Evolutionary conservation across 2,113 vertebrate species (phyloP), one percentile per base, ranked within the genome.

Genomic region (Empidonax traillii): DNA sequence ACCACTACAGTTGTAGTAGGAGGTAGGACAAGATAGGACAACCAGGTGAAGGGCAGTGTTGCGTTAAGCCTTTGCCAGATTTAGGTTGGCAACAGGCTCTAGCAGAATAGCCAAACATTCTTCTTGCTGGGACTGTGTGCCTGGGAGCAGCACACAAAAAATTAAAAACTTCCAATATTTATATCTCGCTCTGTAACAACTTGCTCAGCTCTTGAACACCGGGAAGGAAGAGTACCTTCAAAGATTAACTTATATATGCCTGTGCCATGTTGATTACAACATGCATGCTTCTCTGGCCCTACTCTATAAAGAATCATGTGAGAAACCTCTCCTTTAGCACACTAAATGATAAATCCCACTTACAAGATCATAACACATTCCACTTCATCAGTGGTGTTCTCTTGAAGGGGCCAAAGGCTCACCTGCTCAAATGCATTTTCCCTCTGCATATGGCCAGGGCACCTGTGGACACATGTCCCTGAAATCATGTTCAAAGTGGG

Each of bases 31-130:
- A 98, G 98, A 97, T 49, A 85, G 93, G 31, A 97, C 97, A 25
- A 98, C 98, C 66, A 98, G 95, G 94, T 99, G 99, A 63, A 99
- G 97, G 12, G 99, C 98, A 30, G 98, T 98, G 79, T 98, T 99
- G 35, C 97, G 98, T 13, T 96, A 89, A 72, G 94, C 53, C 49
- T 99, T 98, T 51, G 85, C 94, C 47, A 98, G 59, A 71, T 98
- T 98, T 5, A 98, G 98, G n/a, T 98, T 96, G 0, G 98, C 98
- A n/a, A 98, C 97, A 28, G 98, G 97, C 63, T 98, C 98, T 73
- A 99, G 95, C 71, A 99, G 96, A 44, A 98, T 43, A 37, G 65
- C 91, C 39, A 96, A 97, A 80, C 98, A 98, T 39, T 91, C 91
- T 44, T 99, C 98, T 67, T 99, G 97, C 67, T 98, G 56, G n/a